A percentile compares a stretch with the other conserved stretches of the same genome.
Conservation (phyloP, 2,113 vertebrate species). For the Felis catus region F.catus_Fca126_mat1.0 CM031411.1:107868501-107869000, state of each 20-base stretch:
- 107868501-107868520: slow-evolving; percentile 23
- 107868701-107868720: background rate
- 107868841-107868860: background rate
- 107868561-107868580: slow-evolving; percentile 5
- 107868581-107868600: background rate
- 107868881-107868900: slow-evolving; percentile 27
- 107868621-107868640: background rate
- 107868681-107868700: slow-evolving; percentile 46
- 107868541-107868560: slow-evolving; percentile 33
- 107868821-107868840: background rate
- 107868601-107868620: slow-evolving; percentile 33
- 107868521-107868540: slow-evolving; percentile 29
- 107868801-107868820: background rate
- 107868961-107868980: background rate
- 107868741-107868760: background rate
- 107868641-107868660: slow-evolving; percentile 42
- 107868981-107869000: slow-evolving; percentile 13
- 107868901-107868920: background rate
- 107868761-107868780: slow-evolving; percentile 19
- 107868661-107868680: slow-evolving; percentile 2
- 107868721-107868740: slow-evolving; percentile 4
- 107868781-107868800: background rate
- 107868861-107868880: background rate
- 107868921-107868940: background rate
- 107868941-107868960: background rate